Evolutionary conservation across 2,888 invertebrate species (phyloP).

Genomic region (Disparrhopalites patrizii): DNA sequence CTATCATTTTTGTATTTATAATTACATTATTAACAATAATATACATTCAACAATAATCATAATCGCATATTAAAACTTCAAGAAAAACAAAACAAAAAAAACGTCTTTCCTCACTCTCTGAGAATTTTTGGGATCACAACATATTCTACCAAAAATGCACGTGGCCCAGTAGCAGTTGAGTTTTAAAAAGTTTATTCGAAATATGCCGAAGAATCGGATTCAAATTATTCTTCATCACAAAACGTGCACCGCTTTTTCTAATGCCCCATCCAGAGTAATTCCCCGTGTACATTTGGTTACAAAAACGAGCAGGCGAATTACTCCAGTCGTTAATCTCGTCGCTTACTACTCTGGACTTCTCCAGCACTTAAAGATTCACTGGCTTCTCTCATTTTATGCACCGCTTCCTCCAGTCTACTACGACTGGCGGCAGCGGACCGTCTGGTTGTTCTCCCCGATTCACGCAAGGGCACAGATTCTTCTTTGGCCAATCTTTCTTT

Average conservation of each 20-base stretch:
- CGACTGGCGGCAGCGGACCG: slow-evolving; percentile 31
- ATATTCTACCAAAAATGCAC: slow-evolving; percentile 8
- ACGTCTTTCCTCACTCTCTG: slow-evolving; percentile 10
- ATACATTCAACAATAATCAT: slow-evolving; percentile 12
- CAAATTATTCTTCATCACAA: neutral
- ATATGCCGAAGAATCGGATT: neutral
- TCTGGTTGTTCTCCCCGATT: slow-evolving; percentile 42
- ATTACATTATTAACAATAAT: neutral
- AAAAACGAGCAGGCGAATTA: neutral
- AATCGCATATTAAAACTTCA: slow-evolving; percentile 21
- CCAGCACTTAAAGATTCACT: slow-evolving; percentile 22
- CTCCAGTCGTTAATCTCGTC: neutral
- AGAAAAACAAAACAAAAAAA: slow-evolving; percentile 15
- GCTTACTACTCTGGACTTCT: slow-evolving; percentile 12
- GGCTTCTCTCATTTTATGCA: slow-evolving; percentile 40
- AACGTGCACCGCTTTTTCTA: neutral
- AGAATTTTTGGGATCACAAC: slow-evolving; percentile 21
- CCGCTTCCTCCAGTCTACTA: slow-evolving; percentile 45
- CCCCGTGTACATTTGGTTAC: neutral
- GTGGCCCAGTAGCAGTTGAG: neutral
- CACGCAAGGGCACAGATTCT: slow-evolving; percentile 35
- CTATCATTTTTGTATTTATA: neutral
- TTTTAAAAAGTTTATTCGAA: neutral
- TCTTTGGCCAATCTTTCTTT: slow-evolving; percentile 49
- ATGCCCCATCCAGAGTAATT: no score